These are phyloP conservation scores for Ammodytes dubius DNA, from an alignment of 2,113 vertebrate genomes.

Conservation along the genomic window DNA sequence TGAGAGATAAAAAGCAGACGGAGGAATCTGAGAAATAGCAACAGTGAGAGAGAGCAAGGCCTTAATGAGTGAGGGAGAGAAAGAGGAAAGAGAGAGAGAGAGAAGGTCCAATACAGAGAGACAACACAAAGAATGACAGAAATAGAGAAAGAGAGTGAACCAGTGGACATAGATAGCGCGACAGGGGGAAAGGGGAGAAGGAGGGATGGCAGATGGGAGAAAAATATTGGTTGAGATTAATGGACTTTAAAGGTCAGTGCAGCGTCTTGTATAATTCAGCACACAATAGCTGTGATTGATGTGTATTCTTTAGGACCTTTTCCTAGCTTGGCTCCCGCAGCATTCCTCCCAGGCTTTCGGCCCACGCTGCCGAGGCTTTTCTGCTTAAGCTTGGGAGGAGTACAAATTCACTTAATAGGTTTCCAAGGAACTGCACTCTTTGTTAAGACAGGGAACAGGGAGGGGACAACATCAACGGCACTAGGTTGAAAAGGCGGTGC, in stretches of 20 bases:
- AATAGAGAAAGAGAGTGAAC: constrained; percentile 53
- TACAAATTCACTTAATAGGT: constrained; percentile 69
- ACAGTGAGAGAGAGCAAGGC: background rate
- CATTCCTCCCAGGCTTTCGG: constrained; percentile 52
- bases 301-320: constrained; percentile 77
- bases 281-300: constrained; percentile 83
- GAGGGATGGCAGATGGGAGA: constrained; percentile 77
- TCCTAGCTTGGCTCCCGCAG: constrained; percentile 48
- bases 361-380: constrained; percentile 63
- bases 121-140: constrained; percentile 39
- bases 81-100: constrained; percentile 23
- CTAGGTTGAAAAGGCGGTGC: constrained; percentile 39
- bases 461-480: constrained; percentile 55
- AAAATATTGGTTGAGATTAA: constrained; percentile 83
- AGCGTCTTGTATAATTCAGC: constrained; percentile 84
- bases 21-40: constrained; percentile 57
- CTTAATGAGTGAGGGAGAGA: constrained; percentile 59
- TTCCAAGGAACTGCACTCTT: constrained; percentile 69
- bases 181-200: constrained; percentile 28
- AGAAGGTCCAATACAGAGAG: constrained; percentile 22
- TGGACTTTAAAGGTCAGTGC: constrained; percentile 86
- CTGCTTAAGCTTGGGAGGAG: constrained; percentile 69
- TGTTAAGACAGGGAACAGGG: constrained; percentile 67
- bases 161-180: constrained; percentile 69
- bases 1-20: constrained; percentile 66